Conservation (phyloP, 2,888 invertebrate genomes). For the Cetonia aurata region DNA sequence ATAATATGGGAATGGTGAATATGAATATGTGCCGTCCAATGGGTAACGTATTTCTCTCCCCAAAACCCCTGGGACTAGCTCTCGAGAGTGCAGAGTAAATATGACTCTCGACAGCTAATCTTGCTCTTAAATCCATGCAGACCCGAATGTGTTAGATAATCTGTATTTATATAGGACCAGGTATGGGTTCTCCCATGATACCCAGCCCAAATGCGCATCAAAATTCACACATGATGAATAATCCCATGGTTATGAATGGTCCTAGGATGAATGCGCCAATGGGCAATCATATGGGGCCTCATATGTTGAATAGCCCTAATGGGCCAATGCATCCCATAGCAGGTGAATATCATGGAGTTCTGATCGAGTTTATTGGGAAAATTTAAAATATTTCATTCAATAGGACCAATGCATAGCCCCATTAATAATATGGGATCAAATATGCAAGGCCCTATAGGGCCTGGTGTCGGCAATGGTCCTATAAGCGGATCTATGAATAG, state of each 20-base stretch:
- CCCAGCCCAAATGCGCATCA: slow-evolving; percentile 65
- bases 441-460: slow-evolving; percentile 62
- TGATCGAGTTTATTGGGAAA: not conserved
- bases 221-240: slow-evolving; percentile 61
- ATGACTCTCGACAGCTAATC: no score
- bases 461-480: slow-evolving; percentile 71
- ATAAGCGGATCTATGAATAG: slow-evolving; percentile 78
- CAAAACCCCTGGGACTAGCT: no score
- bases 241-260: slow-evolving; percentile 67
- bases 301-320: slow-evolving; percentile 74
- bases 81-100: no score
- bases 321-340: slow-evolving; percentile 71
- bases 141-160: no score
- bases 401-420: slow-evolving; percentile 71
- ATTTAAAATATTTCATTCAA: slow-evolving; percentile 5
- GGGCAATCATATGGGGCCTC: slow-evolving; percentile 63
- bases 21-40: slow-evolving; percentile 75
- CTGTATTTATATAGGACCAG: slow-evolving; percentile 33
- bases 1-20: slow-evolving; percentile 72
- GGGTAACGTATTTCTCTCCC: slow-evolving; percentile 57
- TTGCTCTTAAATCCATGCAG: no score
- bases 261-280: slow-evolving; percentile 64
- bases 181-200: slow-evolving; percentile 63
- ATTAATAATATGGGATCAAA: slow-evolving; percentile 75
- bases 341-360: slow-evolving; percentile 60